Evolutionary conservation across 1,140 invertebrate species (phyloP), one percentile per base, ranked within the genome.

Genomic region (Pomacea maculata): DNA sequence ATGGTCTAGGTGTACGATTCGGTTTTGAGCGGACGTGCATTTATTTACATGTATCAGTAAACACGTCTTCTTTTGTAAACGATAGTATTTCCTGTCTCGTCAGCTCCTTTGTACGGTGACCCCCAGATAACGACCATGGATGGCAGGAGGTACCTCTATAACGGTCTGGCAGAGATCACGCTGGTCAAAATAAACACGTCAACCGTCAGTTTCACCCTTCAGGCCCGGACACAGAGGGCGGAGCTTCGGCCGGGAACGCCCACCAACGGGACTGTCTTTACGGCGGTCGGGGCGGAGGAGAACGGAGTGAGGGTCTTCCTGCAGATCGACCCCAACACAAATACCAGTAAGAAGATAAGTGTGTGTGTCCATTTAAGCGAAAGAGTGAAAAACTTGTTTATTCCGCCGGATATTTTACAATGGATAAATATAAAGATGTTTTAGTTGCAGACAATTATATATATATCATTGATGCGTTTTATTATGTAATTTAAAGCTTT

Each of bases 101-200:
- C 75, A 84, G 83, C 45, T 74, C 79, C 64, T 8, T 19, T 75
- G 67, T 83, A 45, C 88, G 97, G 97, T 2, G 97, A 99, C 92
- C 97, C 97, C 1, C 97, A 99, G 89, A 93, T 99, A 70, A 94
- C 97, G 17, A 99, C 97, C 0, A 98, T 98, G 86, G 97, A 99
- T 89, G 94, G 95, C 80, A 88, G 95, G 8, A 93, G 95, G 65
- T 99, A 98, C 87, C 98, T 97, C 0, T 99, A 99, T 90, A 98
- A 99, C 87, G 97, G 97, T 6, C 95, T 97, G 92, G 97, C 97
- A 84, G 97, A 99, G 92, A 99, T 96, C 86, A 81, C 73, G 7
- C 73, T 84, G 21, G 34, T 84, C 52, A 67, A 54, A n/a, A 61
- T 82, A 45, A 65, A 57, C 11, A 73, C 68, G 19, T 14, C 61